Evolutionary conservation across 2,113 vertebrate species (phyloP).

Genomic region (Vulpes lagopus): DNA sequence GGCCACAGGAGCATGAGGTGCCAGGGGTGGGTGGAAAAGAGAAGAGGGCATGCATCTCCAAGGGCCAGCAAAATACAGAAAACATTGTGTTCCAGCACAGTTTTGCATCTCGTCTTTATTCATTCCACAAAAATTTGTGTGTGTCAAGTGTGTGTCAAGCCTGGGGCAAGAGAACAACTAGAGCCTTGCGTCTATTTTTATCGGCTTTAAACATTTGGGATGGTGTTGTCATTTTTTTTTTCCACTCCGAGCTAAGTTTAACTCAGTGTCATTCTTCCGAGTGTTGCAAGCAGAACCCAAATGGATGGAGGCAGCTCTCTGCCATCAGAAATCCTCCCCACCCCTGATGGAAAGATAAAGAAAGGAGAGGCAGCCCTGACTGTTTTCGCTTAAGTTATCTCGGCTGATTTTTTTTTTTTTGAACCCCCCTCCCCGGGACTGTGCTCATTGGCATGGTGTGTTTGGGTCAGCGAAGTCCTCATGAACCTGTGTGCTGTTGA

Average conservation of each 20-base stretch:
- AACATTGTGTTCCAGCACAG: not conserved
- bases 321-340: not conserved
- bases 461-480: not conserved
- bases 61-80: not conserved
- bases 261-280: not conserved
- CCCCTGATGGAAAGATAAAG: not conserved
- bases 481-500: slow-evolving; percentile 1
- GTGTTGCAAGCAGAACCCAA: not conserved
- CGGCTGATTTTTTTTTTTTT: not conserved
- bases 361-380: not conserved
- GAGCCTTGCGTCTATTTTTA: slow-evolving; percentile 26
- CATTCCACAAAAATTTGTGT: slow-evolving; percentile 18
- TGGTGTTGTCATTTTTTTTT: slow-evolving; percentile 30
- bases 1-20: too few relatives aligned
- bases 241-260: slow-evolving; percentile 26
- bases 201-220: slow-evolving; percentile 18
- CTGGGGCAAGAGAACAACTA: not conserved
- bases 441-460: not conserved
- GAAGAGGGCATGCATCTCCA: not conserved
- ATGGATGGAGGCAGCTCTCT: not conserved
- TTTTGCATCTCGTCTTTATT: slow-evolving; percentile 32
- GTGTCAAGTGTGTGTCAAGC: slow-evolving; percentile 35
- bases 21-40: not conserved
- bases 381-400: not conserved
- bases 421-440: not conserved